Percentiles rank a stretch among this genome's conserved stretches.
Conservation (phyloP, 2,888 invertebrate species). For the Agrypnus murinus region DNA sequence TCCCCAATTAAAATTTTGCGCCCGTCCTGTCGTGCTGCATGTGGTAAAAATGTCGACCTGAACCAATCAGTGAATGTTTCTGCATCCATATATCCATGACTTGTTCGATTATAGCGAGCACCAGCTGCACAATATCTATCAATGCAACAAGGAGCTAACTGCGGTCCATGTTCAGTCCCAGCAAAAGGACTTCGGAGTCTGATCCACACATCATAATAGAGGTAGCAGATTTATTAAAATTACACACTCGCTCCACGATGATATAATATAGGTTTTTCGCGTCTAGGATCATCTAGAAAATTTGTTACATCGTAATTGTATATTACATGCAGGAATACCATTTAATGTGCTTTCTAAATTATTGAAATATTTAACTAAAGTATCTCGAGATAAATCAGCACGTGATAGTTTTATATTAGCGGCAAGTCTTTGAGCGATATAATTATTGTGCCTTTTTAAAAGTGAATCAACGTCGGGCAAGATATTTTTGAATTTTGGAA, state of each 20-base stretch:
- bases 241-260: constrained; percentile 44
- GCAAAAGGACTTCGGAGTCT: constrained; percentile 38
- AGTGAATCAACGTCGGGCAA: constrained; percentile 36
- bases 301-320: constrained; percentile 24
- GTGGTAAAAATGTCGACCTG: constrained; percentile 22
- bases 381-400: constrained; percentile 23
- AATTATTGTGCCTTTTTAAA: constrained; percentile 21
- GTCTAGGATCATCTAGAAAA: background rate
- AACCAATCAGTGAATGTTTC: constrained; percentile 60
- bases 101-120: constrained; percentile 51
- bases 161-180: constrained; percentile 44
- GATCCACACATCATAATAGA: constrained; percentile 60
- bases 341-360: constrained; percentile 5
- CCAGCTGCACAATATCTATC: constrained; percentile 58
- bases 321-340: constrained; percentile 3
- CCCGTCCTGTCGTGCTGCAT: constrained; percentile 46
- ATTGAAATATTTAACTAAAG: constrained; percentile 22
- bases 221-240: constrained; percentile 46
- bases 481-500: constrained; percentile 15
- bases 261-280: constrained; percentile 34
- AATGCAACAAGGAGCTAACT: constrained; percentile 52
- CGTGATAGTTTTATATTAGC: constrained; percentile 21
- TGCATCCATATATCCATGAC: constrained; percentile 53
- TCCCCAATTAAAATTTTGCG: constrained; percentile 63
- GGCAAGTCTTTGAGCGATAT: constrained; percentile 21